Conservation (phyloP, 1,140 invertebrate species). For the Thalassaphorura encarpata region DNA sequence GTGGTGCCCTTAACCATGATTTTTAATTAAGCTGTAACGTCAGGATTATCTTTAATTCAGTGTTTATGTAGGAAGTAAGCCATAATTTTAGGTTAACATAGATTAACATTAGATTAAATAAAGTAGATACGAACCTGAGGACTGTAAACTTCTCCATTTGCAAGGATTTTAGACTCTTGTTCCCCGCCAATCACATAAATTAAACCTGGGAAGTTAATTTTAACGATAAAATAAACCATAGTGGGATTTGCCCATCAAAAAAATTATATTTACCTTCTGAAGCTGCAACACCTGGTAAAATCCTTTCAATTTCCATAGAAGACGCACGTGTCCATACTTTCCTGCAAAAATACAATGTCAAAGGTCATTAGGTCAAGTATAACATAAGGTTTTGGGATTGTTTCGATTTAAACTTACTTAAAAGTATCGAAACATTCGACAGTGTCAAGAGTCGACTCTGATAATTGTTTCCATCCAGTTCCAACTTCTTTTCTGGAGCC, state of each 20-base stretch:
- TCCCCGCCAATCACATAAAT: conserved; percentile 90
- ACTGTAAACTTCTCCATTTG: conserved; percentile 62
- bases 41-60: too few species aligned
- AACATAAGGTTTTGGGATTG: not conserved
- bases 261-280: conserved; percentile 50
- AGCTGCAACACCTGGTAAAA: conserved; percentile 79
- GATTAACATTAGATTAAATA: not conserved
- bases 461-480: conserved; percentile 32
- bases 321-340: conserved; percentile 70
- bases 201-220: conserved; percentile 36
- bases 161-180: conserved; percentile 79
- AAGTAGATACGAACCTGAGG: not conserved
- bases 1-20: not conserved
- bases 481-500: conserved; percentile 72
- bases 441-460: conserved; percentile 23
- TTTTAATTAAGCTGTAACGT: not conserved
- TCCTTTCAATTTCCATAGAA: conserved; percentile 74
- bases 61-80: not conserved
- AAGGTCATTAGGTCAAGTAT: not conserved
- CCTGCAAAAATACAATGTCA: conserved; percentile 30
- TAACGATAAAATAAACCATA: conserved; percentile 25
- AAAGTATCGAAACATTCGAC: conserved; percentile 30
- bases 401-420: conserved; percentile 10
- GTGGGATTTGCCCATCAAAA: not conserved
- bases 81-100: not conserved